A percentile compares a stretch with the other conserved stretches of the same genome.
These are phyloP conservation scores for Oscheius sp. DNA, from an alignment of 2,888 invertebrate genomes.

Conservation along the genomic window DNA sequence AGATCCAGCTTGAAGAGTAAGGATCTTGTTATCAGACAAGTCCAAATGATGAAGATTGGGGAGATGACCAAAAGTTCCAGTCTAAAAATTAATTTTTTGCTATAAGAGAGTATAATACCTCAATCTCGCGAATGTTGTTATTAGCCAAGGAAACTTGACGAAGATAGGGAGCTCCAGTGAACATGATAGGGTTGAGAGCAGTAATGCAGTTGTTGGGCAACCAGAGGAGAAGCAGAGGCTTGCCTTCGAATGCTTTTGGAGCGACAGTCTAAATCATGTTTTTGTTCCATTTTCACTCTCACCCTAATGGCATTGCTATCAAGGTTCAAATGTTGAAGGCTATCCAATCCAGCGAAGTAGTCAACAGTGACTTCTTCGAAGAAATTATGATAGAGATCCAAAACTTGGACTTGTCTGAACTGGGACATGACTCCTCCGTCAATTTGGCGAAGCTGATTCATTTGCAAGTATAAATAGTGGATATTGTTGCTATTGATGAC, in stretches of 20 bases:
- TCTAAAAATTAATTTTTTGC: constrained; percentile 41
- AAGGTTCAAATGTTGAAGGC: constrained; percentile 69
- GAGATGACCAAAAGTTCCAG: constrained; percentile 78
- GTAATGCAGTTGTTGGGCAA: constrained; percentile 69
- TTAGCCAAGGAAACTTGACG: constrained; percentile 69
- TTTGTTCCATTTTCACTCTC: no score
- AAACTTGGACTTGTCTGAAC: constrained; percentile 60
- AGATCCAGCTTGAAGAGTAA: constrained; percentile 58
- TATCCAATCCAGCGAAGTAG: constrained; percentile 66
- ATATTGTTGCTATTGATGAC: constrained; percentile 62
- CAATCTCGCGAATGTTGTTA: constrained; percentile 68
- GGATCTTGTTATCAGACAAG: constrained; percentile 80
- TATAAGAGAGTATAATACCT: constrained; percentile 38
- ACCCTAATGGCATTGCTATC: constrained; percentile 67
- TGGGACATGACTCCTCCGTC: constrained; percentile 81
- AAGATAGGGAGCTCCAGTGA: constrained; percentile 69
- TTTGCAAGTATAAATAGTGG: constrained; percentile 68
- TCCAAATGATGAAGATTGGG: constrained; percentile 89
- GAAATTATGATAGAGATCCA: constrained; percentile 69
- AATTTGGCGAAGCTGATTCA: constrained; percentile 66
- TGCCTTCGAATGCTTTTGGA: constrained; percentile 68
- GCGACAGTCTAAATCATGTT: constrained; percentile 58
- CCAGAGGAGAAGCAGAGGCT: constrained; percentile 69
- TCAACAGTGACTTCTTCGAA: constrained; percentile 59
- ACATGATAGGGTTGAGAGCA: constrained; percentile 60